Evolutionary conservation across 1,140 invertebrate species (phyloP).

Genomic region (Ruditapes philippinarum): DNA sequence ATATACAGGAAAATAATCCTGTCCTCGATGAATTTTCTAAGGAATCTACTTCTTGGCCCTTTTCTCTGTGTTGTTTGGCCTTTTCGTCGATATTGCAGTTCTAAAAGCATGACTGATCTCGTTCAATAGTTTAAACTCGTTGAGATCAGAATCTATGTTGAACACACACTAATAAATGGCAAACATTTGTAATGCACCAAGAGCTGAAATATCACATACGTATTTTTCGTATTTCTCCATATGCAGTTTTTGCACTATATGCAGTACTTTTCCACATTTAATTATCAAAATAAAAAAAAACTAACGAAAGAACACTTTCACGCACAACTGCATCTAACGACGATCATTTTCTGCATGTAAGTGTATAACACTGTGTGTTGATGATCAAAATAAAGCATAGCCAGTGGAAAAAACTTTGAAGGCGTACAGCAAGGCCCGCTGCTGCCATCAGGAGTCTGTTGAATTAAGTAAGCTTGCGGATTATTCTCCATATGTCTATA

Average conservation of each 20-base stretch:
- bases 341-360: constrained; percentile 98
- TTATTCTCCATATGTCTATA: constrained; percentile 88
- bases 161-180: constrained; percentile 12
- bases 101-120: constrained; percentile 10
- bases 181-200: constrained; percentile 10
- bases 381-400: constrained; percentile 96
- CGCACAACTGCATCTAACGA: constrained; percentile 98
- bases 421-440: constrained; percentile 95
- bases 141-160: background rate
- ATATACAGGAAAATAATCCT: constrained; percentile 43
- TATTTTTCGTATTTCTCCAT: background rate
- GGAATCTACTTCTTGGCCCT: constrained; percentile 43
- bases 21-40: constrained; percentile 32
- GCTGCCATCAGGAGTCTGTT: constrained; percentile 92
- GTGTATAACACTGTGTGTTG: constrained; percentile 97
- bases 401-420: constrained; percentile 96
- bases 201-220: constrained; percentile 44
- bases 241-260: no score
- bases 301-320: constrained; percentile 87
- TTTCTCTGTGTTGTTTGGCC: constrained; percentile 35
- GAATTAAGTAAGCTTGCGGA: constrained; percentile 95
- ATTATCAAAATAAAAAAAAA: no score
- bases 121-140: background rate
- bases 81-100: constrained; percentile 34
- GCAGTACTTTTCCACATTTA: no score